Percentiles rank a stretch among this genome's conserved stretches.
Conservation (phyloP, 2,797 vertebrate species). For the Phalloptychus januarius region DNA sequence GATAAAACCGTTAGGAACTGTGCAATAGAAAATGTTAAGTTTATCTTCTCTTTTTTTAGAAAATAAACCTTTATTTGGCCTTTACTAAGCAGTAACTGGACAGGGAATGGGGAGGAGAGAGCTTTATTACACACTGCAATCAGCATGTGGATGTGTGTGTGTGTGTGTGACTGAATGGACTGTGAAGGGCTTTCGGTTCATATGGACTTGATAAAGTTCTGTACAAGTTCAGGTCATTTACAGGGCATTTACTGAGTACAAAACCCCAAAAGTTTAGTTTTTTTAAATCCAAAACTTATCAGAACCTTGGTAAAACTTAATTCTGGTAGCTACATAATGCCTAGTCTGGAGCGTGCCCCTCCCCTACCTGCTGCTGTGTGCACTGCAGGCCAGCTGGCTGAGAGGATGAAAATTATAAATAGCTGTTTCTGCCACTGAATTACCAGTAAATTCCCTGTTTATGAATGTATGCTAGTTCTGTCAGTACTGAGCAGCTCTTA, state of each 20-base stretch:
- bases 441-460: background rate
- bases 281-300: background rate
- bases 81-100: too few species aligned
- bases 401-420: background rate
- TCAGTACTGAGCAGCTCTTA: background rate
- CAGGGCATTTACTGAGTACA: too few species aligned
- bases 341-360: background rate
- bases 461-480: too few species aligned
- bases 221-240: too few species aligned
- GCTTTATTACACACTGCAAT: too few species aligned
- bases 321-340: background rate
- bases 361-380: background rate
- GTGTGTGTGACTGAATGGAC: too few species aligned
- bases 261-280: too few species aligned
- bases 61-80: too few species aligned
- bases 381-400: background rate
- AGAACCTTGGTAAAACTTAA: background rate
- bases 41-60: background rate
- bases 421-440: background rate
- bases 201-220: too few species aligned
- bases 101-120: too few species aligned
- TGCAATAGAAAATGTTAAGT: background rate
- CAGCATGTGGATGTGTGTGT: too few species aligned
- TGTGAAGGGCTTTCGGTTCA: too few species aligned
- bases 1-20: background rate